Evolutionary conservation across 2,113 vertebrate species (phyloP), one percentile per base, ranked within the genome.

Genomic region (Anhinga anhinga): DNA sequence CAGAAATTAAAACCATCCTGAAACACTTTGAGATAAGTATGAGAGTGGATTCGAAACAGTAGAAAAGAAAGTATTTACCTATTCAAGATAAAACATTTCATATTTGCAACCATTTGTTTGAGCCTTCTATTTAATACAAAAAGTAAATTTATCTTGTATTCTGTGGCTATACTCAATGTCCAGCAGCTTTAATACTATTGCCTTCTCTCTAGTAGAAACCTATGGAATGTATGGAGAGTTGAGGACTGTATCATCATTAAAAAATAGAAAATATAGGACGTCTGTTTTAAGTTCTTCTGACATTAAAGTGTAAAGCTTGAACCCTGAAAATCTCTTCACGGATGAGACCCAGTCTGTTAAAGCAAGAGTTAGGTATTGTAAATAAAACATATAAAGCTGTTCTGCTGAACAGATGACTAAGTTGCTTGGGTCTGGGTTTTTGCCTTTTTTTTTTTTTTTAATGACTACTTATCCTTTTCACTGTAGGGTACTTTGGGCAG

Each of bases 371-470:
- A 89, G 9, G 40, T 34, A 79, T 23, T 47, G 80, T 78, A 94
- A 95, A 95, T 87, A 95, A 93, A 96, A 84, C 27, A 71, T 25
- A 34, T 15, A 71, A 91, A 93, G n/a, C 61, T 52, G 47, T 72
- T 89, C 84, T 93, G 84, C 32, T 67, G 69, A 94, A 71, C 73
- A 89, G 89, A 82, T 89, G 52, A 92, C 55, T 67, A 78, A 53
- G 32, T 71, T 90, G 40, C 26, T 63, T 5, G 10, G 22, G 3
- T 3, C 50, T 65, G 15, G 25, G 0, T 13, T 76, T 55, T 62
- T 61, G 9, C 10, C 42, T 22, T 12, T 17, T 7, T 45, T 47
- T 63, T 65, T 45, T 72, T 66, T 82, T 85, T 92, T 87, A 12
- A 79, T 67, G 21, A 76, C 52, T 82, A 84, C 61, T 40, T 90